A percentile compares a stretch with the other conserved stretches of the same genome.
Evolutionary conservation across 2,113 vertebrate genomes (phyloP).

Genomic region (Caloenas nicobarica): DNA sequence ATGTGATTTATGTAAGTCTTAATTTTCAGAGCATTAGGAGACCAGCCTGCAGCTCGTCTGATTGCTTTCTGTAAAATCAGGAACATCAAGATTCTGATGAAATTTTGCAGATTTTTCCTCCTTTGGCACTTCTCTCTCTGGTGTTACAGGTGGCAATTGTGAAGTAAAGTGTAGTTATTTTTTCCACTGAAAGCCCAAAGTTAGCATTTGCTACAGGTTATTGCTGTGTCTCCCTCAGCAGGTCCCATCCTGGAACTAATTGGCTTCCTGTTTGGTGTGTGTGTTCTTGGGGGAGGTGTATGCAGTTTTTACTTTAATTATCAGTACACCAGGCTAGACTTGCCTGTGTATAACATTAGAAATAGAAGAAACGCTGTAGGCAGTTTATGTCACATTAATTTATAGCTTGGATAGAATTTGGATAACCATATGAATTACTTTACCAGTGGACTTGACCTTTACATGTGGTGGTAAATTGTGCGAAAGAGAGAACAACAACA

Average conservation of each 20-base stretch:
- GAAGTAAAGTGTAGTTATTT: neutral
- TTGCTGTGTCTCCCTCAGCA: conserved; percentile 14
- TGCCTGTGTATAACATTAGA: conserved; percentile 45
- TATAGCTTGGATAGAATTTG: conserved; percentile 45
- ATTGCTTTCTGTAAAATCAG: neutral
- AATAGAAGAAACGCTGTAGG: conserved; percentile 50
- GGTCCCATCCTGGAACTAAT: neutral
- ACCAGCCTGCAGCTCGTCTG: conserved; percentile 43
- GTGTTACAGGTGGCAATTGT: neutral
- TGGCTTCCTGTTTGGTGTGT: neutral
- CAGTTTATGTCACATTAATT: conserved; percentile 56
- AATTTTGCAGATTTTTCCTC: neutral
- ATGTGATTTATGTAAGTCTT: neutral
- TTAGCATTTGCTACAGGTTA: neutral
- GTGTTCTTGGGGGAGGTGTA: neutral
- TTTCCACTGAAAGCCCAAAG: neutral
- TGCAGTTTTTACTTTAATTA: conserved; percentile 32
- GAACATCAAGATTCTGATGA: conserved; percentile 32
- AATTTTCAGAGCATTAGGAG: conserved; percentile 55
- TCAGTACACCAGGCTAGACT: neutral
- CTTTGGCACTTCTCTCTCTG: neutral
- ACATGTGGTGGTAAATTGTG: conserved; percentile 57
- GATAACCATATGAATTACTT: conserved; percentile 61
- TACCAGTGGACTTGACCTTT: conserved; percentile 59
- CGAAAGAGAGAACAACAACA: conserved; percentile 1